Base-by-base conservation (phyloP, 92 coral and sea anemone species). In the Epizoanthus stellaris region DNA sequence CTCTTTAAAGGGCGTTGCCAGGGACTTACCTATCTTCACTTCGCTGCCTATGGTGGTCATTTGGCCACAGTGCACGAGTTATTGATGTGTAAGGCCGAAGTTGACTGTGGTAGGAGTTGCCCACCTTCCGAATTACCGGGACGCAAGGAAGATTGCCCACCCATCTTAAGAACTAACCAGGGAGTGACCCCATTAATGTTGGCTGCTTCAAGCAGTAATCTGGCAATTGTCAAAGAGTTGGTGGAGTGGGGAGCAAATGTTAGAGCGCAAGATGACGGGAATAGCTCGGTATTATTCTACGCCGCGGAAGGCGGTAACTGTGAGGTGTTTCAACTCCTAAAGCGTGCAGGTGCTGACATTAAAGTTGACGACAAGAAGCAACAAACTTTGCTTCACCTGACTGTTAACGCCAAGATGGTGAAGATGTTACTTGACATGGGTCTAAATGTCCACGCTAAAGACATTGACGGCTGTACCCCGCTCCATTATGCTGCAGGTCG, bases 221-320 rank as follows among this genome's bases (percentile, higher is more conserved):
- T 79, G 14, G 72, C 61, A 61, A 70, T 79, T 19, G 83, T 79
- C 5, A 63, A 79, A 14, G 17, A 62, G 34, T 14, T 79, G 7
- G 83, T 79, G 60, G 40, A 63, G 21, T 63, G 83, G 83, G 60
- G 83, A 20, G 83, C 83, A n/a, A 63, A 79, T 21, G 83, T 79
- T 12, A 63, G 61, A 43, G 83, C 83, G 25, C 72, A 63, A 63
- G 83, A 79, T 63, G 72, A 79, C 11, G 53, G 71, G 5, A 79
- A 62, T 17, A 79, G 83, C 65, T 79, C 83, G 2, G 83, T 79
- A 42, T 49, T 79, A 9, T 79, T 79, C 54, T 79, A 79, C 61
- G 83, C 83, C 6, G 83, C 83, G 12, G 83, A 79, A 43, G 71
- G 83, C 39, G 83, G 83, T 3, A 79, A 63, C 57, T 79, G 83